These are phyloP conservation scores for Ibidorhyncha struthersii DNA, from an alignment of 2,113 vertebrate species.

Conservation along the genomic window DNA sequence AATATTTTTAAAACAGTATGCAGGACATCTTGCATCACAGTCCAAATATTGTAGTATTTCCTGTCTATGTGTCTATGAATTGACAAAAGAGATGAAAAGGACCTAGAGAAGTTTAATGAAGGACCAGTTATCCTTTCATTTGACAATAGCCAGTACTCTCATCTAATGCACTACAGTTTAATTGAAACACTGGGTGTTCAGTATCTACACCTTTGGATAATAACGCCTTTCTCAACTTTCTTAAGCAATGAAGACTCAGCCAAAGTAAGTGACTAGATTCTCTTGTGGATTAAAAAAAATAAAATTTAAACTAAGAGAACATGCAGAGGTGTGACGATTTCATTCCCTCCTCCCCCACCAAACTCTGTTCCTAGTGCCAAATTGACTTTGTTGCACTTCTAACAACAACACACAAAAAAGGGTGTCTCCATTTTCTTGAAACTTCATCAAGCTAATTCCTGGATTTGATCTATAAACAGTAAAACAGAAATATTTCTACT, in stretches of 20 bases:
- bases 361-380: neutral
- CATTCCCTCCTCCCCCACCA: accelerated
- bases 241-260: neutral
- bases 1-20: neutral
- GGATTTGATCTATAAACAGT: neutral
- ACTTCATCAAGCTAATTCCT: neutral
- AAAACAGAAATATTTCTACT: neutral
- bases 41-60: neutral
- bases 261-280: neutral
- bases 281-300: neutral
- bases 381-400: neutral
- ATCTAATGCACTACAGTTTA: neutral
- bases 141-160: neutral
- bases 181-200: neutral
- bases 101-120: neutral
- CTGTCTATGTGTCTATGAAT: neutral
- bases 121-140: neutral
- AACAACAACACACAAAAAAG: neutral
- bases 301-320: neutral
- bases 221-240: neutral
- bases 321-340: neutral
- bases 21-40: neutral
- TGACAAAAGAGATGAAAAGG: neutral
- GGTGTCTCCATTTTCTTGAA: neutral
- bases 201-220: neutral